Percentiles rank a stretch among this genome's conserved stretches.
Evolutionary conservation across 2,113 vertebrate species (phyloP).

Genomic region (Lipotes vexillifer): DNA sequence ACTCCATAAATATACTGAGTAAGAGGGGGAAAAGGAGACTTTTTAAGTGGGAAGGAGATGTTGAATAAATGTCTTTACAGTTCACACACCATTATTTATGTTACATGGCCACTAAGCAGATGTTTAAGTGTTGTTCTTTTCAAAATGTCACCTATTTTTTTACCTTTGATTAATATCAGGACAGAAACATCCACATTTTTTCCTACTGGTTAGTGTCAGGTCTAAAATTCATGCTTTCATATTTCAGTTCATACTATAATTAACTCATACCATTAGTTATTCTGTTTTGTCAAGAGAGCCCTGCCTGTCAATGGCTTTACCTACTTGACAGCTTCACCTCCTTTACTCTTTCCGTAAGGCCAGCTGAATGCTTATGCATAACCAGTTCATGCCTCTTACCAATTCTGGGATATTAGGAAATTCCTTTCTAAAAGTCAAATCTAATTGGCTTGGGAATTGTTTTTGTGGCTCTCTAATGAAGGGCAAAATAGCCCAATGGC

Average conservation of each 20-base stretch:
- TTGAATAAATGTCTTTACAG: not conserved
- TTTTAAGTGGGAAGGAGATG: not conserved
- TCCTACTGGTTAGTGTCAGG: not conserved
- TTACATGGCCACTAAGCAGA: not conserved
- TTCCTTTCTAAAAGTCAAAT: not conserved
- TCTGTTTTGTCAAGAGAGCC: not conserved
- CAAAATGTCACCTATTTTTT: slow-evolving; percentile 1
- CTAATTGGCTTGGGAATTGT: not conserved
- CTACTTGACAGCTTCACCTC: not conserved
- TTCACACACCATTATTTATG: not conserved
- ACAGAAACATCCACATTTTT: not conserved
- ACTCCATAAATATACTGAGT: not conserved
- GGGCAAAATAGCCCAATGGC: not conserved
- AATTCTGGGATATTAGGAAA: not conserved
- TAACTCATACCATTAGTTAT: not conserved
- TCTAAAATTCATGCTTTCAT: not conserved
- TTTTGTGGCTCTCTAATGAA: not conserved
- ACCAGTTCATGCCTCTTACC: not conserved
- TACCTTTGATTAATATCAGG: not conserved
- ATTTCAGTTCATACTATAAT: not conserved
- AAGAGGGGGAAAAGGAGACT: not conserved
- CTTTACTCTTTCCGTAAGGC: not conserved
- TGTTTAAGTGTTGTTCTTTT: not conserved
- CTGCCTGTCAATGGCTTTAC: not conserved
- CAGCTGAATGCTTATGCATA: not conserved